These are phyloP conservation scores for Silvanus unidentatus DNA, from an alignment of 2,888 invertebrate genomes.

Conservation along the genomic window DNA sequence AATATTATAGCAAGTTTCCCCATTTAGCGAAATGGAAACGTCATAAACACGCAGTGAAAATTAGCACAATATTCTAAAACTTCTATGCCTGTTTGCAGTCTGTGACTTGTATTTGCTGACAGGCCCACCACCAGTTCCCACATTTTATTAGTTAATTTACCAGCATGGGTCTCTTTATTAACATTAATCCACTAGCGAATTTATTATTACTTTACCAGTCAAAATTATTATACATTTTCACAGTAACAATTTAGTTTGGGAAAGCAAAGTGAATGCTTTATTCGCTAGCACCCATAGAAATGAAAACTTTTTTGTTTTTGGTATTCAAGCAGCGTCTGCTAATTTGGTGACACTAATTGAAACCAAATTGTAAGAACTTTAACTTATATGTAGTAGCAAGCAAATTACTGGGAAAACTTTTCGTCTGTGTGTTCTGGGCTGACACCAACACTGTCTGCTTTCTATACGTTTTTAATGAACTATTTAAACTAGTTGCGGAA, in stretches of 20 bases:
- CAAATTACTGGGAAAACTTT: background rate
- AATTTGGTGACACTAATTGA: constrained; percentile 21
- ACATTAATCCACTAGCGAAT: constrained; percentile 38
- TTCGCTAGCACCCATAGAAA: background rate
- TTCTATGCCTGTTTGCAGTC: too few relatives aligned
- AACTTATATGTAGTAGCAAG: constrained; percentile 8
- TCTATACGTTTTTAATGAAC: constrained; percentile 1
- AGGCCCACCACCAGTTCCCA: constrained; percentile 29
- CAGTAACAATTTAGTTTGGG: constrained; percentile 14
- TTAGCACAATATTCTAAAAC: too few relatives aligned
- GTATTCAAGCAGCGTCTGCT: constrained; percentile 8
- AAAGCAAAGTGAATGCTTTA: background rate
- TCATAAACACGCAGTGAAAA: too few relatives aligned
- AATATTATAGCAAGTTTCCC: too few relatives aligned
- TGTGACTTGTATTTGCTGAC: constrained; percentile 21
- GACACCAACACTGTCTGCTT: background rate
- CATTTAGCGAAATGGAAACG: too few relatives aligned
- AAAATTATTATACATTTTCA: constrained; percentile 1
- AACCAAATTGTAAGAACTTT: constrained; percentile 19
- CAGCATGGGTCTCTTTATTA: constrained; percentile 36
- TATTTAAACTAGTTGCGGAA: background rate
- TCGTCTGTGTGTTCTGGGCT: too few relatives aligned
- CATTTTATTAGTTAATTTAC: constrained; percentile 40
- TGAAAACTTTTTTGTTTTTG: background rate
- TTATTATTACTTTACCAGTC: constrained; percentile 26